Conservation (phyloP, 2,888 invertebrate genomes). For the Carpatolechia fugitivella region DNA sequence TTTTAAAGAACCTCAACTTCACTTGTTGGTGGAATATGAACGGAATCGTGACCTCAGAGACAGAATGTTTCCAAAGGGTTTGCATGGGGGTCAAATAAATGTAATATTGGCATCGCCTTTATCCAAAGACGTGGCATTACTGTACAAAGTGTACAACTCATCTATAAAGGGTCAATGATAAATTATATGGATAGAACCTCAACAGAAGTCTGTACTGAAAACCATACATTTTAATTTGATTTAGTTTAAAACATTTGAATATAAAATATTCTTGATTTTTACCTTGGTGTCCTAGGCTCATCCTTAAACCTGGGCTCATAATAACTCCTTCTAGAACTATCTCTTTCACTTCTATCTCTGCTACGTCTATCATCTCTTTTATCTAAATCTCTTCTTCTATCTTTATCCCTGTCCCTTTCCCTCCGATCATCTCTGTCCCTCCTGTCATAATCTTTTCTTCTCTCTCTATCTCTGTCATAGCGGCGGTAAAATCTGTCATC, state of each 20-base stretch:
- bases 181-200: too few species aligned
- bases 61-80: too few species aligned
- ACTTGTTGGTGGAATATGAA: too few species aligned
- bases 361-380: constrained; percentile 40
- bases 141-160: too few species aligned
- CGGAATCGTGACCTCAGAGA: too few species aligned
- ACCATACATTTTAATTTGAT: too few species aligned
- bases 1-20: too few species aligned
- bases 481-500: constrained; percentile 54
- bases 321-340: constrained; percentile 70
- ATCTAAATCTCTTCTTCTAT: constrained; percentile 38
- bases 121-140: not conserved
- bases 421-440: constrained; percentile 43
- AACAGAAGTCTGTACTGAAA: too few species aligned
- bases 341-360: constrained; percentile 52
- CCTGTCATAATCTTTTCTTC: constrained; percentile 43
- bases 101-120: too few species aligned
- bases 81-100: too few species aligned
- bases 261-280: constrained; percentile 20
- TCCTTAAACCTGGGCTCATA: constrained; percentile 86
- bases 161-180: too few species aligned
- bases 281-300: constrained; percentile 92
- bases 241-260: not conserved
- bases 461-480: constrained; percentile 44
- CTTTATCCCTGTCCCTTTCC: constrained; percentile 42